Conservation (phyloP, 2,888 invertebrate genomes). For the Steinernema carpocapsae region DNA sequence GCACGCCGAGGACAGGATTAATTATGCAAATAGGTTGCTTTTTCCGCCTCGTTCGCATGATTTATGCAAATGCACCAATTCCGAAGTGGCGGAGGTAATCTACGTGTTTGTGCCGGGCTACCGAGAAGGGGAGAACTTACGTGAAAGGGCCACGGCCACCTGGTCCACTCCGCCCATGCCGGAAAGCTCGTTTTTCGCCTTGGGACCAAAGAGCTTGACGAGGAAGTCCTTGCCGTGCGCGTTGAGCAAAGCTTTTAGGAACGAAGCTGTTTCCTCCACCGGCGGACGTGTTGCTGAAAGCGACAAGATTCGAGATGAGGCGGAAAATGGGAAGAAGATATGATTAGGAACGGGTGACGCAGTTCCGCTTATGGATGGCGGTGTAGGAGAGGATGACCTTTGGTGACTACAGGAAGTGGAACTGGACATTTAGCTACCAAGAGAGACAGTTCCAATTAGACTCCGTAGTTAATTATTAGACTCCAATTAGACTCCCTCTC, state of each 20-base stretch:
- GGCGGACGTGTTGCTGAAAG: constrained; percentile 88
- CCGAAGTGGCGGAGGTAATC: neutral
- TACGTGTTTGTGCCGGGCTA: neutral
- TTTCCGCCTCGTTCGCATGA: neutral
- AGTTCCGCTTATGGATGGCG: too few relatives aligned
- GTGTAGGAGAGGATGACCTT: neutral
- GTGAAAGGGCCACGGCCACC: constrained; percentile 91
- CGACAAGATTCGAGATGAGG: neutral
- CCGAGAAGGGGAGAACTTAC: constrained; percentile 71
- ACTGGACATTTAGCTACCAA: too few relatives aligned
- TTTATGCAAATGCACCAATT: constrained; percentile 8
- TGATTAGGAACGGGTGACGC: neutral
- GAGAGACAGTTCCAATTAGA: too few relatives aligned
- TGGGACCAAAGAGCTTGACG: constrained; percentile 92
- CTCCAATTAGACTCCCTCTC: too few relatives aligned
- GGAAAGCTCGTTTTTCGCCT: constrained; percentile 87
- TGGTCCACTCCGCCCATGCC: constrained; percentile 92
- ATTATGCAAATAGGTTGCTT: constrained; percentile 18
- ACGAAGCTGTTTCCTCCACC: constrained; percentile 93
- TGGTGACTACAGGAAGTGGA: too few relatives aligned
- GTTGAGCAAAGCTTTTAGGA: constrained; percentile 87
- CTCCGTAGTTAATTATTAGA: too few relatives aligned
- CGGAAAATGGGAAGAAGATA: neutral
- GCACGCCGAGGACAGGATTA: neutral
- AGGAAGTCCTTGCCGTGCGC: constrained; percentile 95